phyloP scores from a whole-genome alignment of 2,888 invertebrate species.

The Sphaerophoria rueppellii region DNA sequence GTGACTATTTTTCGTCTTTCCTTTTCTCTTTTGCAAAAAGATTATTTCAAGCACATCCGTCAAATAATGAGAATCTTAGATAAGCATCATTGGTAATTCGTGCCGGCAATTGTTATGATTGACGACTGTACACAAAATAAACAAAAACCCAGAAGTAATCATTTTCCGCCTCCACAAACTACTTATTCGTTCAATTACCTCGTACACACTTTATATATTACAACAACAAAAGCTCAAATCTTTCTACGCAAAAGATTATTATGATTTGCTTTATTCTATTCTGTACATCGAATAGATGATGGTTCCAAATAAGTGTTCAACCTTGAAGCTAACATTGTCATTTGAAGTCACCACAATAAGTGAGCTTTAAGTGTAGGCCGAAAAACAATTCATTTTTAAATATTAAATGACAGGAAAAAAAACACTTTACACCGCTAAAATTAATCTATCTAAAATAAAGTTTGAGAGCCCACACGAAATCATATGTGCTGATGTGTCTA shows the following conservation, averaged over 20 bases:
- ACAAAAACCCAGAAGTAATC: constrained; percentile 3
- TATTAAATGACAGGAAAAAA: constrained; percentile 1
- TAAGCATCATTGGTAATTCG: constrained; percentile 15
- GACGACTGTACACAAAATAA: not conserved
- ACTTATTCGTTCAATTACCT: constrained; percentile 59
- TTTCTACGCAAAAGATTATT: constrained; percentile 28
- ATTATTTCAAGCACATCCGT: not conserved
- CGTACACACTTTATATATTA: constrained; percentile 14
- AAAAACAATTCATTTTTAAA: constrained; percentile 40
- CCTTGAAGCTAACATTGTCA: constrained; percentile 24
- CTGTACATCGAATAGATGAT: constrained; percentile 10
- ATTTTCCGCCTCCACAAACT: constrained; percentile 23
- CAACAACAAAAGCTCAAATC: constrained; percentile 18
- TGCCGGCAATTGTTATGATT: not conserved
- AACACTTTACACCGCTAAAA: not conserved
- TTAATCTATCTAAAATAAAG: constrained; percentile 25
- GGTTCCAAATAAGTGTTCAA: constrained; percentile 41
- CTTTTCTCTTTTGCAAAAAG: not conserved
- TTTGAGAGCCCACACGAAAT: constrained; percentile 36
- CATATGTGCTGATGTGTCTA: constrained; percentile 46
- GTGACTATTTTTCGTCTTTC: not conserved
- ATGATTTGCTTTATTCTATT: constrained; percentile 8
- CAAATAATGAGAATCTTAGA: not conserved
- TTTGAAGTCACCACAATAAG: constrained; percentile 52
- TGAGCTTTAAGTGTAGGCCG: constrained; percentile 19